Conservation (phyloP, 2,888 invertebrate genomes). For the Mylabris sibirica region DNA sequence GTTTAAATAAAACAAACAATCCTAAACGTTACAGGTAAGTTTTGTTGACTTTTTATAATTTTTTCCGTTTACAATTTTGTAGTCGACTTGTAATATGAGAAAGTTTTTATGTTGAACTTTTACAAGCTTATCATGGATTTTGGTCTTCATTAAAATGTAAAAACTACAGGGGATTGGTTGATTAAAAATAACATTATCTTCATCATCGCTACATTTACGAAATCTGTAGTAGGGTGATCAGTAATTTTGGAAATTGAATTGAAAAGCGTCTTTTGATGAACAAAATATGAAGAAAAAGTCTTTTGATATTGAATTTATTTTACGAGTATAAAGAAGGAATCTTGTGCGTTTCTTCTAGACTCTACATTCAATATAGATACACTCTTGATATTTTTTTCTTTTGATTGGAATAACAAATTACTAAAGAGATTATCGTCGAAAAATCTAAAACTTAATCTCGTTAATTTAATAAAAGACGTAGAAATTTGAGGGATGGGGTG, state of each 20-base stretch:
- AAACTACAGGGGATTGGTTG: background rate
- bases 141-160: background rate
- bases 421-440: slow-evolving; percentile 9
- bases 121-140: background rate
- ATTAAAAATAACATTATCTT: slow-evolving; percentile 1
- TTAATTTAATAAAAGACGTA: slow-evolving; percentile 30
- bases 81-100: background rate
- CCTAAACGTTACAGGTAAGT: background rate
- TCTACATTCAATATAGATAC: background rate
- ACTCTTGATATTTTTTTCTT: background rate
- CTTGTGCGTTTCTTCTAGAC: too few species aligned
- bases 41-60: background rate
- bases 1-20: background rate
- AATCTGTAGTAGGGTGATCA: slow-evolving; percentile 11
- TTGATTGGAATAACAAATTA: slow-evolving; percentile 14
- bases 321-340: slow-evolving; percentile 12
- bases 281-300: slow-evolving; percentile 11
- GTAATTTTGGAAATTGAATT: slow-evolving; percentile 14
- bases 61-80: background rate
- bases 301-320: slow-evolving; percentile 20
- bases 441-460: background rate
- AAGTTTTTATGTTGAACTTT: background rate
- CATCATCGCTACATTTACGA: background rate
- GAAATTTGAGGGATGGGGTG: background rate
- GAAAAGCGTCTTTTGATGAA: background rate